Evolutionary conservation across 2,888 invertebrate species (phyloP), one percentile per base, ranked within the genome.

Genomic region (Meghimatium bilineatum): DNA sequence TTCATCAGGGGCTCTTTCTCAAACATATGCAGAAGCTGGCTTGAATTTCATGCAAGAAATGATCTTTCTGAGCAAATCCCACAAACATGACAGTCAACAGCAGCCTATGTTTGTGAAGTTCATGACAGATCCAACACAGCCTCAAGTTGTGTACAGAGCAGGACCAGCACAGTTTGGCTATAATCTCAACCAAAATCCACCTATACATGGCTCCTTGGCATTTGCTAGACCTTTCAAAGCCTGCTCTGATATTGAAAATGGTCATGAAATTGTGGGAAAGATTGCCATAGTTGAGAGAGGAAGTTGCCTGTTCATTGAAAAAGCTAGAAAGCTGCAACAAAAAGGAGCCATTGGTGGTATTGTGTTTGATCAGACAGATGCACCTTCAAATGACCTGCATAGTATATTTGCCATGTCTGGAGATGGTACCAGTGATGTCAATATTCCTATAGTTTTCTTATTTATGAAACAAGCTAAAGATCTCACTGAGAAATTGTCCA

Each of bases 321-420:
- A 99, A 95, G 98, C 97, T 3, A 95, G 97, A 79, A 95, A 95
- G 89, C 95, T 97, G 56, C 96, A 98, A 94, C 95, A 95, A 82
- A 96, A 96, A 6, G 98, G 97, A 32, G 98, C 97, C 0, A 94
- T 96, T 60, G 97, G 96, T 36, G 96, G 97, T 32, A 96, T 99
- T 90, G 96, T 99, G 63, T 94, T 94, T 80, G 94, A 94, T 94
- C 97, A 97, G 93, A 95, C 96, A 23, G 95, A 95, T 8, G 96
- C 95, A 49, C 96, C 97, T 63, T 96, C 96, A 81, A 95, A 96
- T 71, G 95, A 95, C 52, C 95, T 95, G 78, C 96, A 97, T 1
- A 96, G 97, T 0, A 95, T 98, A 94, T 99, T 99, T 94, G 97
- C 98, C 8, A 99, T 99, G 99, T 97, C 98, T 0, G 98, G 98